Percentiles rank a stretch among this genome's conserved stretches.
phyloP scores from a whole-genome alignment of 1,140 invertebrate species.

The Cydia pomonella region DNA sequence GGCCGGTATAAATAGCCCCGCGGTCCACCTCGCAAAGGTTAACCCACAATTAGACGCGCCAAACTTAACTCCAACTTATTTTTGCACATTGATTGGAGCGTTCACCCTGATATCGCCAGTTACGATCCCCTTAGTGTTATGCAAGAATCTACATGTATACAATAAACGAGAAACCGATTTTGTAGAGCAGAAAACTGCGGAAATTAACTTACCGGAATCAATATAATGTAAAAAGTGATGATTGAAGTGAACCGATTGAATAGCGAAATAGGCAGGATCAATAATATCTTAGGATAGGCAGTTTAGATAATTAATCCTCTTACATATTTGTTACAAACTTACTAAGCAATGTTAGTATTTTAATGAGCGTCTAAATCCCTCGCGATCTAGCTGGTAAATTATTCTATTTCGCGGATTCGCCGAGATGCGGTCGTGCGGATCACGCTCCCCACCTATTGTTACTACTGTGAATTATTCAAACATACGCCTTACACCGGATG shows the following conservation, averaged over 20 bases:
- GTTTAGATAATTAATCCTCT: background rate
- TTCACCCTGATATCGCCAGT: slow-evolving; percentile 40
- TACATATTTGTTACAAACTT: background rate
- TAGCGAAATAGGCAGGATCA: background rate
- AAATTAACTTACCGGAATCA: too few species aligned
- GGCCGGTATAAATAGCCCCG: slow-evolving; percentile 55
- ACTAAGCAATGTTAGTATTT: slow-evolving; percentile 21
- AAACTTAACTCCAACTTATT: slow-evolving; percentile 74
- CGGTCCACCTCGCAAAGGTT: slow-evolving; percentile 66
- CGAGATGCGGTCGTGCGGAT: slow-evolving; percentile 20
- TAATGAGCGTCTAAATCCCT: slow-evolving; percentile 21
- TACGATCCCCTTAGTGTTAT: background rate
- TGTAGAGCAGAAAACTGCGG: too few species aligned
- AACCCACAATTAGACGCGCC: slow-evolving; percentile 63
- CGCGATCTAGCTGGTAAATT: slow-evolving; percentile 20
- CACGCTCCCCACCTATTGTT: slow-evolving; percentile 18
- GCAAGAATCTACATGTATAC: background rate
- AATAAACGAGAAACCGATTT: too few species aligned
- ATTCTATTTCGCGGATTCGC: slow-evolving; percentile 30
- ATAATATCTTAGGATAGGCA: background rate
- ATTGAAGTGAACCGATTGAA: background rate
- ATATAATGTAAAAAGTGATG: too few species aligned
- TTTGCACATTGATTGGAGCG: slow-evolving; percentile 49
- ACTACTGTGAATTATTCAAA: slow-evolving; percentile 22
- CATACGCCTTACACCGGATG: slow-evolving; percentile 17